A percentile compares a stretch with the other conserved stretches of the same genome.
phyloP scores from a whole-genome alignment of 2,113 vertebrate genomes.

The Falcunculus frontatus region DNA sequence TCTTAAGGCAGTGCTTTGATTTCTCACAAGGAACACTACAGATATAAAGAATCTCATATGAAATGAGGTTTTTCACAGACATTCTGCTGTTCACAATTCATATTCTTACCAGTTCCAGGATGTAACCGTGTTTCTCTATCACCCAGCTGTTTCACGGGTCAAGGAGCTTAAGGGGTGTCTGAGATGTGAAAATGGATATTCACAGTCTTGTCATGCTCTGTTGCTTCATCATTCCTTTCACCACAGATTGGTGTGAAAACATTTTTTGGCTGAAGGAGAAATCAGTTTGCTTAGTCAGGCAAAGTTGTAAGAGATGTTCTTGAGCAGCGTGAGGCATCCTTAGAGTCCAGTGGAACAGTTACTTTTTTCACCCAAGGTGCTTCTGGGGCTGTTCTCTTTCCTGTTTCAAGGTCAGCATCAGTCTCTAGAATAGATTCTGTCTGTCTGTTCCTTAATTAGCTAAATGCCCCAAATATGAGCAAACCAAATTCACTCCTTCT shows the following conservation, averaged over 20 bases:
- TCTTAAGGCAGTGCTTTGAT: not conserved
- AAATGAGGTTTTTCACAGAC: not conserved
- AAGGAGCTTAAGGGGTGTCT: not conserved
- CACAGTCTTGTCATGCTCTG: not conserved
- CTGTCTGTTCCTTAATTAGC: not conserved
- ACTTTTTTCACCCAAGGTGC: not conserved
- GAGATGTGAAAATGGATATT: slow-evolving; percentile 39
- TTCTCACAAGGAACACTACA: not conserved
- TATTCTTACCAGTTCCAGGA: not conserved
- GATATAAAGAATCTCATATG: not conserved
- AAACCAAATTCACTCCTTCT: not conserved
- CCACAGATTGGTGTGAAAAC: slow-evolving; percentile 29
- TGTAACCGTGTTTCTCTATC: not conserved
- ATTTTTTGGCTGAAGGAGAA: not conserved
- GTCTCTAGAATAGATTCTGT: not conserved
- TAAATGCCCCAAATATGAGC: not conserved
- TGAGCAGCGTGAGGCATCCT: not conserved
- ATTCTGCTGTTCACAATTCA: not conserved
- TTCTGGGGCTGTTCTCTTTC: not conserved
- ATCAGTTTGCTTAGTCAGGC: not conserved
- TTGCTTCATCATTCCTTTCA: slow-evolving; percentile 5
- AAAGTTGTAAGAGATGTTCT: not conserved
- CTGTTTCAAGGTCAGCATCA: not conserved
- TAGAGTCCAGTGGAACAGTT: not conserved
- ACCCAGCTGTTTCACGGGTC: not conserved